Conservation (phyloP, 2,888 invertebrate genomes). For the Agriotes lineatus region DNA sequence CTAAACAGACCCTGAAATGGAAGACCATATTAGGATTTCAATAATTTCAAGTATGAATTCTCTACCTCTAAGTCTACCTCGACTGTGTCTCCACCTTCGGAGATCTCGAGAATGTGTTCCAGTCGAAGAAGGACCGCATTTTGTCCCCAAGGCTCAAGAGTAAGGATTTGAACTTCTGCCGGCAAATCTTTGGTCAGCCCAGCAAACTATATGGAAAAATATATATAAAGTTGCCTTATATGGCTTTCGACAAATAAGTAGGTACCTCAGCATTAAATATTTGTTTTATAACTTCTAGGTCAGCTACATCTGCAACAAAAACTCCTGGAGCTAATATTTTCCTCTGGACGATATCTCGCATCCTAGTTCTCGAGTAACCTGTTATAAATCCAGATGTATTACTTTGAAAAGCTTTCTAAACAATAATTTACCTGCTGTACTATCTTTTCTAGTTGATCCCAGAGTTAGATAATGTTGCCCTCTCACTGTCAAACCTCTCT, state of each 20-base stretch:
- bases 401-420: not conserved
- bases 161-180: slow-evolving; percentile 78
- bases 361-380: slow-evolving; percentile 52
- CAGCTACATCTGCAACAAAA: slow-evolving; percentile 32
- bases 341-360: slow-evolving; percentile 65
- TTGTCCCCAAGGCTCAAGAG: slow-evolving; percentile 79
- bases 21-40: not conserved
- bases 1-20: slow-evolving; percentile 67
- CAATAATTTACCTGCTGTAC: slow-evolving; percentile 5
- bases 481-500: slow-evolving; percentile 74
- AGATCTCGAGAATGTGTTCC: slow-evolving; percentile 78
- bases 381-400: not conserved
- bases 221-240: too few relatives aligned
- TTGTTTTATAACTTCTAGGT: too few relatives aligned
- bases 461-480: slow-evolving; percentile 72
- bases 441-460: slow-evolving; percentile 48
- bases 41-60: slow-evolving; percentile 57
- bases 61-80: slow-evolving; percentile 67
- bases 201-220: slow-evolving; percentile 61
- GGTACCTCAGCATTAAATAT: slow-evolving; percentile 55
- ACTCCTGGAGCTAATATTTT: slow-evolving; percentile 60
- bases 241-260: too few relatives aligned
- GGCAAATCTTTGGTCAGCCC: slow-evolving; percentile 72
- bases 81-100: slow-evolving; percentile 67
- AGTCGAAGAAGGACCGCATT: slow-evolving; percentile 75